Conservation (phyloP, 1,140 invertebrate genomes). For the Gryllus bimaculatus region DNA sequence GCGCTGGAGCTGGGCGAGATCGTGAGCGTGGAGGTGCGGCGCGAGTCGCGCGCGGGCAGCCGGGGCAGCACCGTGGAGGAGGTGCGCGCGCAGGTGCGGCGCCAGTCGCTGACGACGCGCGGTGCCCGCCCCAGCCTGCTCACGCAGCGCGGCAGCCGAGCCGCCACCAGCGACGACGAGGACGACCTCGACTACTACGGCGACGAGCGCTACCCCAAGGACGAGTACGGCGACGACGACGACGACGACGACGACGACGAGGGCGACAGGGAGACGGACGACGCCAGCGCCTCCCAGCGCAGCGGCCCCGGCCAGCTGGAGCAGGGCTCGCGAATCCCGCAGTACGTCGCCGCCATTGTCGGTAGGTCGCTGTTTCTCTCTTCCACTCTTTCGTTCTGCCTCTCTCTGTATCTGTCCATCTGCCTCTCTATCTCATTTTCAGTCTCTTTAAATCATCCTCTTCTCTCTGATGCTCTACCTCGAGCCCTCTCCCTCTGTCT, state of each 20-base stretch:
- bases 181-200: neutral
- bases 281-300: neutral
- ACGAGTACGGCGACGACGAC: neutral
- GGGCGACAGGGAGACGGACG: neutral
- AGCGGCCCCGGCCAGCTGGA: neutral
- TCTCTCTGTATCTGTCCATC: too few species aligned
- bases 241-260: too few species aligned
- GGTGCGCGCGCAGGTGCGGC: neutral
- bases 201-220: neutral
- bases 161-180: neutral
- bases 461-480: too few species aligned
- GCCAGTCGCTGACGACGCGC: neutral
- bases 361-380: neutral
- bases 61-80: neutral
- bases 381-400: too few species aligned
- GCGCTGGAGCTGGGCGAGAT: neutral
- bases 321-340: neutral
- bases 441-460: too few species aligned
- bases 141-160: neutral
- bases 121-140: neutral
- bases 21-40: neutral
- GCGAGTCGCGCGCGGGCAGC: neutral
- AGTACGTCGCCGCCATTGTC: neutral
- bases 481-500: too few species aligned
- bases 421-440: too few species aligned